Percentiles rank a stretch among this genome's conserved stretches.
Evolutionary conservation across 2,113 vertebrate genomes (phyloP).

Genomic region (Eleginops maclovinus): DNA sequence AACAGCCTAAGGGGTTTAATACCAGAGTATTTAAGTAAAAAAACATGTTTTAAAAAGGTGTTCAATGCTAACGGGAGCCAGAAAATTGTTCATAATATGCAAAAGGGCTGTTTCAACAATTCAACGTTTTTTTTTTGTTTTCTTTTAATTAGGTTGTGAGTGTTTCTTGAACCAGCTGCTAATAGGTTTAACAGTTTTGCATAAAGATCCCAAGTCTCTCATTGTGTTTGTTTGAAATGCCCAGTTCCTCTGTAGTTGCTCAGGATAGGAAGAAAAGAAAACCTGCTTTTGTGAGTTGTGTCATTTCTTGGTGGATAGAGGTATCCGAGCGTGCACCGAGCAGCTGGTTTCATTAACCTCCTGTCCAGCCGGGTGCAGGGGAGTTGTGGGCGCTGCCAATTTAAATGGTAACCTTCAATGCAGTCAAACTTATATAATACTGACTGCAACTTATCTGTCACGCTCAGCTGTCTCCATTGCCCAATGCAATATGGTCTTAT

Average conservation of each 20-base stretch:
- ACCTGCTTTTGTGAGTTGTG: constrained; percentile 71
- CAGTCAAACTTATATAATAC: constrained; percentile 65
- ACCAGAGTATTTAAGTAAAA: not conserved
- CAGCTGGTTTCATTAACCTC: constrained; percentile 88
- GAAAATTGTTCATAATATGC: not conserved
- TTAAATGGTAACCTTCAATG: constrained; percentile 80
- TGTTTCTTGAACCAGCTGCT: not conserved
- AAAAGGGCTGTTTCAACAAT: not conserved
- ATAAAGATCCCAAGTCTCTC: constrained; percentile 20
- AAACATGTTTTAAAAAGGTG: not conserved
- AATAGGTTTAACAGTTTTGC: constrained; percentile 3
- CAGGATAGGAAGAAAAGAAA: constrained; percentile 48
- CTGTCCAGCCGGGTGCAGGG: constrained; percentile 76
- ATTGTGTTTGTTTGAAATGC: constrained; percentile 13
- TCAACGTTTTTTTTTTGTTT: not conserved
- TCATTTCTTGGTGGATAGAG: constrained; percentile 66
- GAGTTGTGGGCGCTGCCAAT: constrained; percentile 60
- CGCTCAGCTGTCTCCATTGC: constrained; percentile 22
- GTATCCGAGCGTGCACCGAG: constrained; percentile 76
- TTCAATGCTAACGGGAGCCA: not conserved
- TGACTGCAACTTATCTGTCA: constrained; percentile 46
- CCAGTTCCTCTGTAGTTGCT: constrained; percentile 27
- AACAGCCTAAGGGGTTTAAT: constrained; percentile 15
- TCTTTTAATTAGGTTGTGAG: not conserved
- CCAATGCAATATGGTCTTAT: constrained; percentile 28